A percentile compares a stretch with the other conserved stretches of the same genome.
phyloP scores from a whole-genome alignment of 2,888 invertebrate genomes.

The Carterocephalus palaemon region DNA sequence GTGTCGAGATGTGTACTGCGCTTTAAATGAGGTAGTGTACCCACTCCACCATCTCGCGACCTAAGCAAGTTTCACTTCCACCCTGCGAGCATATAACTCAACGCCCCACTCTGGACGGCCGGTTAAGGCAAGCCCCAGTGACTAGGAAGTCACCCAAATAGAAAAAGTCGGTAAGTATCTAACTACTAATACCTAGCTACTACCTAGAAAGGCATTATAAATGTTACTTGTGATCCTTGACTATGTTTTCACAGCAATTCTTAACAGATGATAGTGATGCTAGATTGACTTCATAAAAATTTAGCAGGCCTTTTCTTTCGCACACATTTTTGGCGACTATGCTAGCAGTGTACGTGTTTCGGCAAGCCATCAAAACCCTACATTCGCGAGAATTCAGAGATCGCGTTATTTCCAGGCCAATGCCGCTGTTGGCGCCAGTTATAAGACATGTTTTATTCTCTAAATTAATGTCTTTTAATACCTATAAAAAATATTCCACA shows the following conservation, averaged over 20 bases:
- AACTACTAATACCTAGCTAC: too few relatives aligned
- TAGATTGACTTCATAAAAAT: slow-evolving; percentile 54
- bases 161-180: too few relatives aligned
- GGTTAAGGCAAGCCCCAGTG: too few relatives aligned
- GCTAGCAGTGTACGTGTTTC: slow-evolving; percentile 82
- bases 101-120: too few relatives aligned
- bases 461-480: slow-evolving; percentile 89
- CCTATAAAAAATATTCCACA: slow-evolving; percentile 47
- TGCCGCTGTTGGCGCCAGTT: slow-evolving; percentile 97
- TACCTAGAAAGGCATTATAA: too few relatives aligned
- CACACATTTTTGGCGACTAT: slow-evolving; percentile 43
- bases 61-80: too few relatives aligned
- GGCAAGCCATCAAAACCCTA: slow-evolving; percentile 90
- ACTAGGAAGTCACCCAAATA: too few relatives aligned
- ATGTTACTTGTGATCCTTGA: slow-evolving; percentile 47
- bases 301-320: slow-evolving; percentile 41
- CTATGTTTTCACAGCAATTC: slow-evolving; percentile 49
- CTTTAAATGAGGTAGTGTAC: too few relatives aligned
- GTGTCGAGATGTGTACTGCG: too few relatives aligned
- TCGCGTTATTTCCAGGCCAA: slow-evolving; percentile 93
- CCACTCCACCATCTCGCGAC: too few relatives aligned
- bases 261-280: slow-evolving; percentile 61
- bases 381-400: slow-evolving; percentile 90
- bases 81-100: too few relatives aligned
- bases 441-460: slow-evolving; percentile 89